Conservation (phyloP, 2,888 invertebrate species). For the Xestia rhomboidea region DNA sequence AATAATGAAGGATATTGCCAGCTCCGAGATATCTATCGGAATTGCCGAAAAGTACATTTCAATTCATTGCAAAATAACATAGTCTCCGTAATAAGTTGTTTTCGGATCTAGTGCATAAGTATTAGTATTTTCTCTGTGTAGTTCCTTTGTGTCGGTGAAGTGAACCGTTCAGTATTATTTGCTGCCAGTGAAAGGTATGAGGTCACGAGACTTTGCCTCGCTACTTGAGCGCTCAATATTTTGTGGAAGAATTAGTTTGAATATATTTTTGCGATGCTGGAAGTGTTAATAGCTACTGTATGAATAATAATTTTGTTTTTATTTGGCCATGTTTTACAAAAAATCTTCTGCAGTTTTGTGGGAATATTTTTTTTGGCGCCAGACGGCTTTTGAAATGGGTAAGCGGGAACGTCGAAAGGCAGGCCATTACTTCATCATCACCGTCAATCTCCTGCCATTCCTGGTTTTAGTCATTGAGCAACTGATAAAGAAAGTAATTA, state of each 20-base stretch:
- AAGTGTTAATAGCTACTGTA: not conserved
- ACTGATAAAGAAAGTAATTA: not conserved
- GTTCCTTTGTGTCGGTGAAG: conserved; percentile 62
- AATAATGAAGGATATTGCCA: not conserved
- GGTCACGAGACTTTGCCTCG: conserved; percentile 55
- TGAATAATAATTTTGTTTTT: not conserved
- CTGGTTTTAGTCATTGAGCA: not conserved
- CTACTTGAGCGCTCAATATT: conserved; percentile 24
- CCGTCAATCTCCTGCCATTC: not conserved
- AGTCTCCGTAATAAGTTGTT: conserved; percentile 3
- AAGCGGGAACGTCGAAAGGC: not conserved
- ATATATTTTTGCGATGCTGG: not conserved
- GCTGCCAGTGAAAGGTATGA: conserved; percentile 66
- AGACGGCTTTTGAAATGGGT: not conserved
- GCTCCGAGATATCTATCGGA: not conserved
- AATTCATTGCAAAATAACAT: not conserved
- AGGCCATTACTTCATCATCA: not conserved
- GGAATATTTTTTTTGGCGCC: too few species aligned
- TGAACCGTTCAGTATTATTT: conserved; percentile 62
- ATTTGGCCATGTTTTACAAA: not conserved
- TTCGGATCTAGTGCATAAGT: conserved; percentile 48
- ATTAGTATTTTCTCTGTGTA: conserved; percentile 57
- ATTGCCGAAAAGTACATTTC: not conserved
- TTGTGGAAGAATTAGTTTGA: not conserved
- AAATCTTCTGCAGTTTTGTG: not conserved